Percentiles rank a stretch among this genome's conserved stretches.
These are phyloP conservation scores for Cetonia aurata DNA, from an alignment of 2,888 invertebrate genomes.

Conservation along the genomic window DNA sequence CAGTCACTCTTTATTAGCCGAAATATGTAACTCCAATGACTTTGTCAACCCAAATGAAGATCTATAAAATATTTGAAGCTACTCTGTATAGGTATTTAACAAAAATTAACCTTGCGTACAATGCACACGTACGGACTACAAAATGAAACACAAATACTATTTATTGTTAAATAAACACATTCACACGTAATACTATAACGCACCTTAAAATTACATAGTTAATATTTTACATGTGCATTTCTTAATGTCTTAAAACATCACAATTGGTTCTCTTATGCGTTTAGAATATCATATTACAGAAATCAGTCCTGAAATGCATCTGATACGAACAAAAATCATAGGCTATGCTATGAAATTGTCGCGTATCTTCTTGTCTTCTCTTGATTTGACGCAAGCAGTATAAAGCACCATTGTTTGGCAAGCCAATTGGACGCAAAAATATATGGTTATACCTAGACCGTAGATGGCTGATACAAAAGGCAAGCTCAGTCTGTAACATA, in stretches of 20 bases:
- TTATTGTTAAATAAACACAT: too few species aligned
- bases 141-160: too few species aligned
- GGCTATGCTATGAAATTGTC: constrained; percentile 28
- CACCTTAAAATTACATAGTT: background rate
- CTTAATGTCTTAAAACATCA: background rate
- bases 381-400: background rate
- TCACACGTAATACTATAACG: background rate
- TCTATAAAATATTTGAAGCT: too few species aligned
- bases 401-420: constrained; percentile 5
- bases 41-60: too few species aligned
- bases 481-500: constrained; percentile 48
- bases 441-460: constrained; percentile 39
- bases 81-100: too few species aligned
- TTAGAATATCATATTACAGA: background rate
- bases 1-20: too few species aligned
- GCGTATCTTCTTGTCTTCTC: constrained; percentile 2
- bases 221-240: too few species aligned
- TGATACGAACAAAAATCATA: background rate
- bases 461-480: constrained; percentile 49
- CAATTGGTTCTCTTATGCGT: background rate
- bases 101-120: too few species aligned
- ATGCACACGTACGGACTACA: too few species aligned
- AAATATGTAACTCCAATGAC: too few species aligned
- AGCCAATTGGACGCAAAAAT: constrained; percentile 8
- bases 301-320: background rate